Evolutionary conservation across 2,797 vertebrate genomes (phyloP), one percentile per base, ranked within the genome.

Genomic region (Argya squamiceps): DNA sequence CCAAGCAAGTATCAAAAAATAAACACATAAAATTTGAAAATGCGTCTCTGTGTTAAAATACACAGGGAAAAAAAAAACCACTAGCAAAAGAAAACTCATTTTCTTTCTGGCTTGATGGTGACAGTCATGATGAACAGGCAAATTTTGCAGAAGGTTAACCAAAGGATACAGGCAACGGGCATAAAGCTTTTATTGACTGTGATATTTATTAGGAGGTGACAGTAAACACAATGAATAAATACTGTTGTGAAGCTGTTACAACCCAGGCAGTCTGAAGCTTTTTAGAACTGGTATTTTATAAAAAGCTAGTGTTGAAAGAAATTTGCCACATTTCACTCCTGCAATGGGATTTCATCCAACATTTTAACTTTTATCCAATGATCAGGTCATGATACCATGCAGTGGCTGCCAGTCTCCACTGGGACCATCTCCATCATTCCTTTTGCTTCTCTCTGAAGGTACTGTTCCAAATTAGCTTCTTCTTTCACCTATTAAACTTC

Each of bases 151-250:
- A 90, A 89, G 73, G 60, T 52, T 44, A 93, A 74, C 44, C 59
- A 59, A 44, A 91, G 78, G 78, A 82, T 94, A 60, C 74, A 85
- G 85, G 37, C 55, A 79, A 89, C 53, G 69, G 69, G 73, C 70
- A 60, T 43, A 78, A 88, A 94, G 76, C 39, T 68, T 60, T 44
- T 34, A 82, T 91, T 95, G 69, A 64, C 70, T 89, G 77, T 86
- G 65, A n/a, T 84, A 47, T 67, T 74, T 69, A 87, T 56, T 94
- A 78, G 67, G 79, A 75, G 87, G 77, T 86, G 83, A 84, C 94
- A 96, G 52, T 67, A 78, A 81, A 78, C 26, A 93, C 64, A 94
- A 65, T 36, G 26, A 92, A 93, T 92, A 82, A 96, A 73, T 94
- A 49, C 64, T 78, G 63, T 65, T 69, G 47, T 81, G 93, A 92